Percentiles rank a stretch among this genome's conserved stretches.
Evolutionary conservation across 2,113 vertebrate genomes (phyloP).

Genomic region (Ochotona princeps): DNA sequence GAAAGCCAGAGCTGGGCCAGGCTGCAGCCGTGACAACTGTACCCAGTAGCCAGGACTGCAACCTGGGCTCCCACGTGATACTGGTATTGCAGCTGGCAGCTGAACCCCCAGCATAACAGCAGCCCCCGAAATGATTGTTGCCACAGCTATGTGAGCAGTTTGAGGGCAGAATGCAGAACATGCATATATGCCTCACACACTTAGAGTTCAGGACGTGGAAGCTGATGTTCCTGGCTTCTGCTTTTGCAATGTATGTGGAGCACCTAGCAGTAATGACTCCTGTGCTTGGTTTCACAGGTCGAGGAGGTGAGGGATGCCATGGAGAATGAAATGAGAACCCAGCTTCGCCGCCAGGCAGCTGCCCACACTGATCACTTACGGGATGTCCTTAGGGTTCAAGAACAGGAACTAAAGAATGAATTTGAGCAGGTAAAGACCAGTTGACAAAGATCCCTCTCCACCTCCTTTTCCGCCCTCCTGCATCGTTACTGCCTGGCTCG

Average conservation of each 20-base stretch:
- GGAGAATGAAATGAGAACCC: slow-evolving; percentile 97
- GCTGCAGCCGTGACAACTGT: too few species aligned
- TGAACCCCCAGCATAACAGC: too few species aligned
- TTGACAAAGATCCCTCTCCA: background rate
- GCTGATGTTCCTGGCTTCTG: background rate
- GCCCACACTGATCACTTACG: slow-evolving; percentile 96
- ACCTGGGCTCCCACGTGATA: too few species aligned
- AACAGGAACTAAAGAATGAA: slow-evolving; percentile 92
- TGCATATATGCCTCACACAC: background rate
- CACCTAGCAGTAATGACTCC: background rate
- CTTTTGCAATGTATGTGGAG: background rate
- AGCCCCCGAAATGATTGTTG: background rate
- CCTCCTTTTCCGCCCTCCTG: background rate
- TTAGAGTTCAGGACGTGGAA: background rate
- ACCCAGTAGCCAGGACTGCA: too few species aligned
- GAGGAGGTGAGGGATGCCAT: slow-evolving; percentile 95
- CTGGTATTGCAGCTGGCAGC: too few species aligned
- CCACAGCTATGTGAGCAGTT: background rate
- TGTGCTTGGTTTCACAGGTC: slow-evolving; percentile 80
- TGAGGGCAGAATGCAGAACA: background rate
- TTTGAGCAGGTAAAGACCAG: slow-evolving; percentile 90
- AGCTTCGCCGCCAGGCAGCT: slow-evolving; percentile 96
- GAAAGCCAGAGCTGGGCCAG: too few species aligned
- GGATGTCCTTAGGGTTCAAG: slow-evolving; percentile 95
- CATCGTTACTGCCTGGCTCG: background rate